Percentiles rank a stretch among this genome's conserved stretches.
phyloP scores from a whole-genome alignment of 37 sponge, comb jelly and placozoan genomes.

The Oscarella lobularis region DNA sequence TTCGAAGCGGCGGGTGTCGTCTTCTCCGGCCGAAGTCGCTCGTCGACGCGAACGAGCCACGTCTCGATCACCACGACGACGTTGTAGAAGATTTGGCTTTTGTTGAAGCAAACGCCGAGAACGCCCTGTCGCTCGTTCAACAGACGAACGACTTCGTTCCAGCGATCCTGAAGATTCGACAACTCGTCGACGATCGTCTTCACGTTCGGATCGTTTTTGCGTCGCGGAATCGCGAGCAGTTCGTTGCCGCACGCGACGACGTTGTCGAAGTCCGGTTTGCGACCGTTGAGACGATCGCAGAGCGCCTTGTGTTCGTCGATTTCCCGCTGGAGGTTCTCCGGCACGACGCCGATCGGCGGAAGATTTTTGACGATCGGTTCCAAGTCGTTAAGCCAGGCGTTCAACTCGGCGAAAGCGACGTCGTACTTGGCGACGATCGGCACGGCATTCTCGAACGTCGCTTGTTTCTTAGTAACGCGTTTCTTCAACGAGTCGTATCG shows the following conservation, averaged over 20 bases:
- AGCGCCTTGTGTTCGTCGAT: slow-evolving; percentile 7
- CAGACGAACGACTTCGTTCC: background rate
- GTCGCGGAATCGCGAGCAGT: background rate
- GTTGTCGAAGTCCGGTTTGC: background rate
- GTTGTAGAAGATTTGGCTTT: too few species aligned
- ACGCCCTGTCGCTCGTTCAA: background rate
- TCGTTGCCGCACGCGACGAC: background rate
- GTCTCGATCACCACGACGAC: too few species aligned
- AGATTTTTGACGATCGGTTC: background rate
- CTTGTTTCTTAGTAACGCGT: background rate
- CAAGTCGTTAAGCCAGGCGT: background rate
- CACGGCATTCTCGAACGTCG: background rate
- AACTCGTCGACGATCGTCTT: background rate
- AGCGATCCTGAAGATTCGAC: background rate
- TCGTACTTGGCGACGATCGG: background rate
- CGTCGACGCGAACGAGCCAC: too few species aligned
- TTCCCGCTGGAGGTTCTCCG: slow-evolving; percentile 7
- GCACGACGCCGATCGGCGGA: background rate
- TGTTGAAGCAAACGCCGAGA: background rate
- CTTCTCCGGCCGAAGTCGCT: too few species aligned
- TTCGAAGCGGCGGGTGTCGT: too few species aligned
- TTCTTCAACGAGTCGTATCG: background rate
- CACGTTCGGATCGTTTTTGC: background rate
- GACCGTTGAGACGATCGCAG: background rate
- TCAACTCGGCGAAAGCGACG: background rate